phyloP scores from a whole-genome alignment of 2,113 vertebrate species.

The Clarias gariepinus region DNA sequence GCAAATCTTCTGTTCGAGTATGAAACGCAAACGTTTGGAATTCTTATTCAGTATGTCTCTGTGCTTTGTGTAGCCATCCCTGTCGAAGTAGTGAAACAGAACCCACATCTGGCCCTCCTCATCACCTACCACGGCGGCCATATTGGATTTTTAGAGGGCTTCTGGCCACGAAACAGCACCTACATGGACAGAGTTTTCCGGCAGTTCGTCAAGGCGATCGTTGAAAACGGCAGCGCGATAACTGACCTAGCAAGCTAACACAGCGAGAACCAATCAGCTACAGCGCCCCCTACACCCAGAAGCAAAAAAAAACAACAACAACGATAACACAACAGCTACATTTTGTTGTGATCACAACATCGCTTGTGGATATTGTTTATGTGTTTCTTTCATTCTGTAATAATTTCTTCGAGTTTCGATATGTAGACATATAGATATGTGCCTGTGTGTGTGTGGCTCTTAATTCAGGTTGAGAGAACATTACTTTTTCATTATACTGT shows the following conservation, averaged over 20 bases:
- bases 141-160: conserved; percentile 95
- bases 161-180: conserved; percentile 93
- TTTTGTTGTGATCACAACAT: conserved; percentile 35
- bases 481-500: conserved; percentile 27
- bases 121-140: conserved; percentile 95
- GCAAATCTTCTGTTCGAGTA: conserved; percentile 5
- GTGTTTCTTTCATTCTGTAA: neutral
- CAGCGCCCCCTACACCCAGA: conserved; percentile 48
- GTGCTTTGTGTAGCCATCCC: conserved; percentile 80
- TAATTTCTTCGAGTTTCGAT: neutral
- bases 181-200: conserved; percentile 99
- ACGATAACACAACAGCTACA: neutral
- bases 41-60: neutral
- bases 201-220: conserved; percentile 90
- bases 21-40: neutral
- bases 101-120: conserved; percentile 92
- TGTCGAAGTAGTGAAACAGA: conserved; percentile 91
- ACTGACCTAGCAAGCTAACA: conserved; percentile 58
- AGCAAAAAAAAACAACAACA: conserved; percentile 55
- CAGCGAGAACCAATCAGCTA: conserved; percentile 48
- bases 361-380: neutral
- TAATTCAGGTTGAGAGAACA: conserved; percentile 25
- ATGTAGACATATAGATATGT: neutral
- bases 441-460: neutral
- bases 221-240: conserved; percentile 86